Evolutionary conservation across 2,888 invertebrate species (phyloP).

Genomic region (Eucera pruinosa): DNA sequence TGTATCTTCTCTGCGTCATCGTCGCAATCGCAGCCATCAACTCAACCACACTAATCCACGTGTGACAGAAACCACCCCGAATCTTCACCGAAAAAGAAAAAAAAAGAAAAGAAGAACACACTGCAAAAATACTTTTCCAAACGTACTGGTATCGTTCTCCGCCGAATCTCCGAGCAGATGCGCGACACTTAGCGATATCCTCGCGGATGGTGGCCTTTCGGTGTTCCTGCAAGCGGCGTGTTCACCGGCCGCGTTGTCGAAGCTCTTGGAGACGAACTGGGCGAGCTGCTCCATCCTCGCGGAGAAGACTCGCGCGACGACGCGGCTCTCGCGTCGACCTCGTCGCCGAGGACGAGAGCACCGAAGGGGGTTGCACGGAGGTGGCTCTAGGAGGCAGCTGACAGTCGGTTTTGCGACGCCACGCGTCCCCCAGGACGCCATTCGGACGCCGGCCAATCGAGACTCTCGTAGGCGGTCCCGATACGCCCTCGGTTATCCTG

Average conservation of each 20-base stretch:
- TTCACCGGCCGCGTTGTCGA: constrained; percentile 83
- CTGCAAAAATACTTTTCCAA: no score
- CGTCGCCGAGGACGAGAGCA: constrained; percentile 61
- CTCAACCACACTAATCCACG: background rate
- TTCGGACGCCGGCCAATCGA: constrained; percentile 70
- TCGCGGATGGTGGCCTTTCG: constrained; percentile 62
- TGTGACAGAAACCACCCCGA: no score
- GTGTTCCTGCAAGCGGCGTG: constrained; percentile 52
- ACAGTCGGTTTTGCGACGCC: constrained; percentile 63
- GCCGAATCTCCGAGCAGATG: constrained; percentile 76
- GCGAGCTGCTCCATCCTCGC: constrained; percentile 93
- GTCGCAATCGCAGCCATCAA: no score
- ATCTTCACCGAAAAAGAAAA: no score
- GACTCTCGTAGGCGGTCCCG: constrained; percentile 47
- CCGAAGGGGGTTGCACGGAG: constrained; percentile 51
- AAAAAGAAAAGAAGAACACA: no score
- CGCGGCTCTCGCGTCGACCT: constrained; percentile 69
- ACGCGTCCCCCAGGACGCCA: constrained; percentile 70
- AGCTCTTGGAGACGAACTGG: constrained; percentile 95
- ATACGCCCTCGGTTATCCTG: constrained; percentile 42
- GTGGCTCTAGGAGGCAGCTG: constrained; percentile 4
- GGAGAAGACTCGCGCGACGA: constrained; percentile 66
- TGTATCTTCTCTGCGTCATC: no score
- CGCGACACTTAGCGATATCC: constrained; percentile 80
- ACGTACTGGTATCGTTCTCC: constrained; percentile 73